Percentiles rank a stretch among this genome's conserved stretches.
These are phyloP conservation scores for Chrysina gloriosa DNA, from an alignment of 2,888 invertebrate genomes.

Conservation along the genomic window DNA sequence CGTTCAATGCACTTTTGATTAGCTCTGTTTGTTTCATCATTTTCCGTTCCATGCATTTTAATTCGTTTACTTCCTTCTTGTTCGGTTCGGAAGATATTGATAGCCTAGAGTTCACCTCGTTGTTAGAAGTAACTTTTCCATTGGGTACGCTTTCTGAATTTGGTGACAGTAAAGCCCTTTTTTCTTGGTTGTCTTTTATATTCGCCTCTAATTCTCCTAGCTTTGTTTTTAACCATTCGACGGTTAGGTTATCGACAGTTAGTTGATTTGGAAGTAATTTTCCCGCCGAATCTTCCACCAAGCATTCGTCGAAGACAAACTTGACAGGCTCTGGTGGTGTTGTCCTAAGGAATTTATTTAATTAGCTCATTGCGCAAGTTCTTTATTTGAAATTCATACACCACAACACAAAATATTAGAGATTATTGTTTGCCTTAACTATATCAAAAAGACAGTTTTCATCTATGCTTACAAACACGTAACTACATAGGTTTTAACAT, in stretches of 20 bases:
- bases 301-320: slow-evolving; percentile 88
- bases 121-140: slow-evolving; percentile 58
- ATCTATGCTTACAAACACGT: no score
- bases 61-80: slow-evolving; percentile 79
- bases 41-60: slow-evolving; percentile 86
- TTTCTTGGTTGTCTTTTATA: slow-evolving; percentile 83
- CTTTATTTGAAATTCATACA: no score
- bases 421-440: no score
- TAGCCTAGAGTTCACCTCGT: slow-evolving; percentile 56
- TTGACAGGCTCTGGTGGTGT: slow-evolving; percentile 80
- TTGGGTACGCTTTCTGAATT: slow-evolving; percentile 57
- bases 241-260: slow-evolving; percentile 92
- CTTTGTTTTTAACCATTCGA: slow-evolving; percentile 87
- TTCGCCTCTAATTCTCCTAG: slow-evolving; percentile 81
- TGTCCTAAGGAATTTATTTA: slow-evolving; percentile 70
- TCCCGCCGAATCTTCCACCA: slow-evolving; percentile 90
- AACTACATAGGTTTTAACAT: no score
- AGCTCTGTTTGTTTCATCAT: slow-evolving; percentile 85
- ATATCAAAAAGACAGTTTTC: no score
- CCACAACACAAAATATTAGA: no score
- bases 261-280: slow-evolving; percentile 87
- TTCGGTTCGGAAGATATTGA: slow-evolving; percentile 54
- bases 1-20: slow-evolving; percentile 85
- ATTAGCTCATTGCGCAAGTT: no score
- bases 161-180: slow-evolving; percentile 59